phyloP scores from a whole-genome alignment of 2,113 vertebrate genomes.

The Spea bombifrons region DNA sequence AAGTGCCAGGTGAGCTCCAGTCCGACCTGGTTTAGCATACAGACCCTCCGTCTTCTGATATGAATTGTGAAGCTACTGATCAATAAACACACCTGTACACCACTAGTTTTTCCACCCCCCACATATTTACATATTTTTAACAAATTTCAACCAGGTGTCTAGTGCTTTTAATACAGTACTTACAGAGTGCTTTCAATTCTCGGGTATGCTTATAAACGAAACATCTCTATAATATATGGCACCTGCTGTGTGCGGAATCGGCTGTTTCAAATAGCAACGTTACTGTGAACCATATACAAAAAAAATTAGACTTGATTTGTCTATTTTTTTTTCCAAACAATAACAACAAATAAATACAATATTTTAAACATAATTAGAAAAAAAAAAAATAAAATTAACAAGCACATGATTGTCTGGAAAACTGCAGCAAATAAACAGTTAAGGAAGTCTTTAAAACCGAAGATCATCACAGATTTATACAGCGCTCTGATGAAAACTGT shows the following conservation, averaged over 20 bases:
- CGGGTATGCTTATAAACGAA: conserved; percentile 15
- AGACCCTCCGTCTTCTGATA: conserved; percentile 3
- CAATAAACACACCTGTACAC: conserved; percentile 15
- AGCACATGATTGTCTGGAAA: conserved; percentile 83
- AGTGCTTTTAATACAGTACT: conserved; percentile 47
- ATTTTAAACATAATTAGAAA: conserved; percentile 44
- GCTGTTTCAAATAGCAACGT: conserved; percentile 19
- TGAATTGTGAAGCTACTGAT: conserved; percentile 16
- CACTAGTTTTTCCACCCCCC: conserved; percentile 27
- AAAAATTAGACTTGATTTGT: conserved; percentile 29
- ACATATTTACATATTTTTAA: conserved; percentile 39
- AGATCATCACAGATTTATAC: conserved; percentile 28
- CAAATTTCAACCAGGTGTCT: conserved; percentile 34
- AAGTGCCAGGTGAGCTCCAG: no score
- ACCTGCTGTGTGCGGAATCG: conserved; percentile 13
- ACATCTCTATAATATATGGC: conserved; percentile 41
- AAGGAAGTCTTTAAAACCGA: conserved; percentile 19
- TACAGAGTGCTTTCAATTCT: conserved; percentile 35
- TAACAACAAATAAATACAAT: conserved; percentile 59
- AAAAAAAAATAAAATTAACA: conserved; percentile 65
- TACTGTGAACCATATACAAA: conserved; percentile 25
- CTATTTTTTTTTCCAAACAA: conserved; percentile 51
- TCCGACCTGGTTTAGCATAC: no score
- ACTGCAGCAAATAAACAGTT: conserved; percentile 57
- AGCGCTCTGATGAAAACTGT: not conserved